Evolutionary conservation across 2,797 vertebrate genomes (phyloP).

Genomic region (Petrocephalus schoutedeni): DNA sequence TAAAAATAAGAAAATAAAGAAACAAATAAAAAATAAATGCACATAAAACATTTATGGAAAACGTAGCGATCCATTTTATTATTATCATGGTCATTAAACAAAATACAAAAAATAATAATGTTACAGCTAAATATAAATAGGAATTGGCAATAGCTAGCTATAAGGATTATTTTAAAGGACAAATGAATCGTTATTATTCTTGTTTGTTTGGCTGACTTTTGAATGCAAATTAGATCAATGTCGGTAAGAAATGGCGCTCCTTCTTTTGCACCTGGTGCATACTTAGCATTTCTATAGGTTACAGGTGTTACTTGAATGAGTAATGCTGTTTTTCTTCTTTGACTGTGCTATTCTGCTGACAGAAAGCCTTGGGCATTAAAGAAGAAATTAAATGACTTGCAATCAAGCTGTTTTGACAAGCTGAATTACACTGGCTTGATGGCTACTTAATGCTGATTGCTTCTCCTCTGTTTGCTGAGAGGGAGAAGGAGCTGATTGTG

Average conservation of each 20-base stretch:
- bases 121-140: neutral
- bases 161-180: neutral
- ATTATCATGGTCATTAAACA: neutral
- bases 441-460: constrained; percentile 35
- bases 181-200: neutral
- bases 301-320: constrained; percentile 54
- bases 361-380: constrained; percentile 48
- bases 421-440: constrained; percentile 32
- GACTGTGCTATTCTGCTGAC: constrained; percentile 40
- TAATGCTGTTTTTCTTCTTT: constrained; percentile 55
- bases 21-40: neutral
- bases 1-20: neutral
- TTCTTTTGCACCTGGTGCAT: neutral
- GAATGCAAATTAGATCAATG: neutral
- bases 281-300: constrained; percentile 39
- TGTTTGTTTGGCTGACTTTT: neutral
- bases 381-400: constrained; percentile 46
- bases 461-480: neutral
- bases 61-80: neutral
- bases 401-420: constrained; percentile 45
- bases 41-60: neutral
- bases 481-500: neutral
- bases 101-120: neutral
- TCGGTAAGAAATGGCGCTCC: neutral
- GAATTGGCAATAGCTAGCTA: neutral